Conservation (phyloP, 2,113 vertebrate species). For the Ceyx melanurus region DNA sequence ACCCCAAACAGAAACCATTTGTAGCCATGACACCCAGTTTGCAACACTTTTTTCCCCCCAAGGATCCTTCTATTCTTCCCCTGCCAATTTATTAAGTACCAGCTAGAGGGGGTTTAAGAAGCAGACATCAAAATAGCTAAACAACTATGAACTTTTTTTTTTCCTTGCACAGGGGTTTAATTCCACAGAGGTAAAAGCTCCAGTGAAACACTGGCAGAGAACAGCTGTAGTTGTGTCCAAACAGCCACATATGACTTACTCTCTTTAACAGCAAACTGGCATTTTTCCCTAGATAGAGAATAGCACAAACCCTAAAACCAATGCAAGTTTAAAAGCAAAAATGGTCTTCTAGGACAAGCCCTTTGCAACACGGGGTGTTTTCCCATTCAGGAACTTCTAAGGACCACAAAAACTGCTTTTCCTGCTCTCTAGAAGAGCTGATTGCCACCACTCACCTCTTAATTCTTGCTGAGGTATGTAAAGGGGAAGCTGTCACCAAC, state of each 20-base stretch:
- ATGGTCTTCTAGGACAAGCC: background rate
- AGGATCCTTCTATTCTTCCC: background rate
- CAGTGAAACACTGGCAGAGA: background rate
- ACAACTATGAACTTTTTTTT: background rate
- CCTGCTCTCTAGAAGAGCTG: background rate
- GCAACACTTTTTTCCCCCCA: background rate
- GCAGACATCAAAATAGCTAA: background rate
- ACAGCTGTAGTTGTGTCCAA: background rate
- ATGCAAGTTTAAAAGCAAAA: background rate
- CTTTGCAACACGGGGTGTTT: background rate
- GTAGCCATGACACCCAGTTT: background rate
- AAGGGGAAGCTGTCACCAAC: background rate
- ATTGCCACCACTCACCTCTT: background rate
- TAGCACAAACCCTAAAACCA: background rate
- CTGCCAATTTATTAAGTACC: background rate
- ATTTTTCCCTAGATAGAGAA: background rate
- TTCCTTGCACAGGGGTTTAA: background rate
- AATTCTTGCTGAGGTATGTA: accelerated
- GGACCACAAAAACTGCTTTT: background rate
- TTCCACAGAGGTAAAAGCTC: background rate
- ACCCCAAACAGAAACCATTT: background rate
- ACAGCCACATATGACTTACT: accelerated
- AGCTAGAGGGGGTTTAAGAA: background rate
- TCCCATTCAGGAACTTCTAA: background rate
- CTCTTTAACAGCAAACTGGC: background rate